phyloP scores from a whole-genome alignment of 2,797 vertebrate genomes.

The Tokudaia tokunoshimensis region DNA sequence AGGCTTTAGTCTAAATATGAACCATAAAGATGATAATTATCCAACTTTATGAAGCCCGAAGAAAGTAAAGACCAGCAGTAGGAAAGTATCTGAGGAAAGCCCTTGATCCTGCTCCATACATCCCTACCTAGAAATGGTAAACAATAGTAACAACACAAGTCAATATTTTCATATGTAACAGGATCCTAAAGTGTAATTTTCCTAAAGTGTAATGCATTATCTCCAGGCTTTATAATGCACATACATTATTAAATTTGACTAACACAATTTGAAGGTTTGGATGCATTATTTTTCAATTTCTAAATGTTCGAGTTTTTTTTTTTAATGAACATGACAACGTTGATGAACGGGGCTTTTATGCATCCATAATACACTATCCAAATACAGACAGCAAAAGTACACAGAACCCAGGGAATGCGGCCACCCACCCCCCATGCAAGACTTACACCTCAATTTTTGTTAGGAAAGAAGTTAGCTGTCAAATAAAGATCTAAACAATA shows the following conservation, averaged over 20 bases:
- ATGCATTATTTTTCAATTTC: slow-evolving; percentile 7
- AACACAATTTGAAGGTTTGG: neutral
- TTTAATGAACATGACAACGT: neutral
- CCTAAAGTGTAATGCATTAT: neutral
- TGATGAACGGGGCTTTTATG: neutral
- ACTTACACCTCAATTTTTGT: neutral
- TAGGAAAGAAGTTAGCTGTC: neutral
- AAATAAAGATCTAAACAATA: slow-evolving; percentile 12
- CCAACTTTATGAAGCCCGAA: neutral
- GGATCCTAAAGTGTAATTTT: neutral
- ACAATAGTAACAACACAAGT: neutral
- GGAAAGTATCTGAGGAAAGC: neutral
- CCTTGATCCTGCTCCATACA: too few relatives aligned
- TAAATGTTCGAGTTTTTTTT: neutral
- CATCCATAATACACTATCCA: neutral
- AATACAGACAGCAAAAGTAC: neutral
- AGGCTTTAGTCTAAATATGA: neutral
- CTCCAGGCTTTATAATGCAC: neutral
- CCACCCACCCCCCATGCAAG: neutral
- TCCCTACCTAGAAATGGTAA: neutral
- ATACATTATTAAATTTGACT: neutral
- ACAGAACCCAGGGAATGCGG: neutral
- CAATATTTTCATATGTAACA: neutral
- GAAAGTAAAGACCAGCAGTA: neutral
- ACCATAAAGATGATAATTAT: neutral